Evolutionary conservation across 2,888 invertebrate species (phyloP).

Genomic region (Dryomyza anilis): DNA sequence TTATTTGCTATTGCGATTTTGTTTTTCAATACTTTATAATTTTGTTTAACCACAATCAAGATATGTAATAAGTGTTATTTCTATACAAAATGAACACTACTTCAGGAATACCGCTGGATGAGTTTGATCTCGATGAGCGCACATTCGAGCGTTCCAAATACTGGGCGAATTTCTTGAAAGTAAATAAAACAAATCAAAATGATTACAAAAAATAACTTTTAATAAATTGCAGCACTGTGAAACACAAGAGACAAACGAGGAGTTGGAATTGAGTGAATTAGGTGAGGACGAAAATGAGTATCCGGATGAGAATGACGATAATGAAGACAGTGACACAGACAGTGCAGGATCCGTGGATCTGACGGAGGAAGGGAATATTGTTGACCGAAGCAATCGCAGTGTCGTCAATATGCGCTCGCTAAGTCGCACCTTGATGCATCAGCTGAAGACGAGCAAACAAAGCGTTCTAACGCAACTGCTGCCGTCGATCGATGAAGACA

Average conservation of each 20-base stretch:
- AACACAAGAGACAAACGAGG: too few species aligned
- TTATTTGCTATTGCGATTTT: not conserved
- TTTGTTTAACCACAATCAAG: not conserved
- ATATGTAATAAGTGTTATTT: not conserved
- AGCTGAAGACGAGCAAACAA: too few species aligned
- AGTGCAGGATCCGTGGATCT: not conserved
- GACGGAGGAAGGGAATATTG: not conserved
- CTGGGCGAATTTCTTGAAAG: slow-evolving; percentile 48
- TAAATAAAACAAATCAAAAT: slow-evolving; percentile 27
- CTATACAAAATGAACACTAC: not conserved
- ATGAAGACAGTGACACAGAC: too few species aligned
- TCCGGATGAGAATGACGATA: slow-evolving; percentile 2
- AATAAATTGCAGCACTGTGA: too few species aligned
- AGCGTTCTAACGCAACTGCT: too few species aligned
- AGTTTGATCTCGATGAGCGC: slow-evolving; percentile 23
- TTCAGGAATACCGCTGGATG: slow-evolving; percentile 6
- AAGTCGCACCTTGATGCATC: not conserved
- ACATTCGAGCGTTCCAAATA: slow-evolving; percentile 49
- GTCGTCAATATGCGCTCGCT: not conserved
- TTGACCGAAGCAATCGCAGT: not conserved
- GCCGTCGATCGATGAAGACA: slow-evolving; percentile 24
- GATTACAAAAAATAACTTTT: not conserved
- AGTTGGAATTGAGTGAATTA: too few species aligned
- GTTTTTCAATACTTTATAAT: not conserved
- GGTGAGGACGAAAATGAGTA: not conserved